Base-by-base conservation (phyloP, 2,113 vertebrate species). In the Plestiodon gilberti region DNA sequence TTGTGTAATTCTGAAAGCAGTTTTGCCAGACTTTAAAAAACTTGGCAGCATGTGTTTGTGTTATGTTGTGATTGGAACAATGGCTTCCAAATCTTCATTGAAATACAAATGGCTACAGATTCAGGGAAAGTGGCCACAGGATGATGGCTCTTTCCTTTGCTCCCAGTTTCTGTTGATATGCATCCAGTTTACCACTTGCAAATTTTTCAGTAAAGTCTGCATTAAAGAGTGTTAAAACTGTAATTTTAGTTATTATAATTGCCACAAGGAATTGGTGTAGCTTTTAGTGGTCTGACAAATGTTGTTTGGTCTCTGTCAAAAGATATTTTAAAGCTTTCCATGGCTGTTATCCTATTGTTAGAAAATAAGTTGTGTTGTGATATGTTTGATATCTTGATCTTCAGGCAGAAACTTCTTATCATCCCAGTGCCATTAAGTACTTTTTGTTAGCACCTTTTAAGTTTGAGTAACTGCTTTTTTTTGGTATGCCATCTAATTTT, bases 21-120 rank as follows among this genome's bases (percentile, higher is more conserved):
- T 61, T 78, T 83, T 79, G 64, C 30, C 62, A 59, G 75, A 30
- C n/a, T 48, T 7, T 79, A 10, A 65, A 74, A 88, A 67, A 52
- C n/a, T 74, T 73, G 61, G 52, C 55, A 77, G 18, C 82, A 74
- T 70, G 23, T 85, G 69, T 17, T 69, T 71, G 3, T 59, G 1
- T 28, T 23, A 8, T 28, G 10, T 25, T 7, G 52, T 35, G n/a
- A 35, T 90, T 85, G 83, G 59, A 83, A 65, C 2, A 67, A 69
- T 83, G 78, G 1, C 90, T 89, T 80, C 9, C 1, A 55, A 20
- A 78, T 83, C 38, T 88, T 84, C 82, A 82, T 80, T 89, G 75
- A 0, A 15, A 28, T 13, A 57, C n/a, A 71, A 38, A 52, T 33
- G 48, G 6, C 33, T 61, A 38, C 25, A 59, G 25, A 14, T 40